Base-by-base conservation (phyloP, 92 coral and sea anemone genomes). In the Parazoanthus atlanticus region DNA sequence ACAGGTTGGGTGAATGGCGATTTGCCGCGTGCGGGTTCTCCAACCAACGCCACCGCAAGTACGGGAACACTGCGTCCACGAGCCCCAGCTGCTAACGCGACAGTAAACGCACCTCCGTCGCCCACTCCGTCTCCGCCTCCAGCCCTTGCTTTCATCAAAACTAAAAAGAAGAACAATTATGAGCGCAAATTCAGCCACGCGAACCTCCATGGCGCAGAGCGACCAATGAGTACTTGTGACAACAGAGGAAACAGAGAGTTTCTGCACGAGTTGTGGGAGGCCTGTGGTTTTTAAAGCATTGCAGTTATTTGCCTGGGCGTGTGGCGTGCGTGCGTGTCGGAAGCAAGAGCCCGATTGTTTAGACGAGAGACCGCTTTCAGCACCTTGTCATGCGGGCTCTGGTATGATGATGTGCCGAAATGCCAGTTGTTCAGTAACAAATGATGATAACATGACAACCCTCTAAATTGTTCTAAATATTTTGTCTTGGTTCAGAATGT, bases 1-100 rank as follows among this genome's bases (percentile, higher is more conserved):
- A 67, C 98, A 94, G 74, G 78, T 74, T 64, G 78, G 88, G 0
- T 54, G 67, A 0, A 32, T 64, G 0, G 84, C 85, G 75, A 88
- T 86, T 12, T 61, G 13, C 52, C 98, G 88, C 31, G 87, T 75
- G 7, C 98, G 91, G 3, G 86, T 79, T 28, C 79, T 75, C 31
- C 74, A 47, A 0, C 97, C 98, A 46, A 46, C 12, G 0, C 93
- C 88, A 25, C 94, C 96, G 79, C 98, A 96, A 15, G 90, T 15
- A 8, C 77, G 80, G 30, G 92, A 75, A 71, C 98, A 96, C 0
- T 87, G 10, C 6, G 84, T 38, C 98, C 98, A 96, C 16, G 88
- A 21, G 8, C 88, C 25, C 98, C 98, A 96, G 10, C 76, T 13
- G 76, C 93, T 90, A 15, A 96, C 93, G 26, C n/a, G 74, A 34